A percentile compares a stretch with the other conserved stretches of the same genome.
phyloP scores from a whole-genome alignment of 92 coral and sea anemone species.

The Siderastrea siderea region DNA sequence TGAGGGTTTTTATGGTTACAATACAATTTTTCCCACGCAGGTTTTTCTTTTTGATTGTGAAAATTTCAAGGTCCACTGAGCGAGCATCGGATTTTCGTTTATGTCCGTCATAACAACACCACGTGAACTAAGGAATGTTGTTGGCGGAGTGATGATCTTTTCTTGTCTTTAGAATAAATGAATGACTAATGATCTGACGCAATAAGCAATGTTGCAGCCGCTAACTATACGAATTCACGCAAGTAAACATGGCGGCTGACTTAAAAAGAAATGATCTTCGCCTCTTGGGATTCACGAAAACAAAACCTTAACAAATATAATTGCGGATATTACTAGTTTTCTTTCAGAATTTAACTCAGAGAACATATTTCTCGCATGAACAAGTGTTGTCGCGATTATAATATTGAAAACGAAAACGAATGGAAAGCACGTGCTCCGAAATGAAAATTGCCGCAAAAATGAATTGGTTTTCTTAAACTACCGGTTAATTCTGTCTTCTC shows the following conservation, averaged over 20 bases:
- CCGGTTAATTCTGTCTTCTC: not conserved
- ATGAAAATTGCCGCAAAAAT: not conserved
- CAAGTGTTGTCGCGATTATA: not conserved
- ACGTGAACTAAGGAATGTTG: conserved; percentile 9
- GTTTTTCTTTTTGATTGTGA: not conserved
- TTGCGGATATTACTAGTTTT: not conserved
- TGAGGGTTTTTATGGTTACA: not conserved
- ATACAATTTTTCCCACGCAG: not conserved
- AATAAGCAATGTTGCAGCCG: not conserved
- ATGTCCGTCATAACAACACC: not conserved
- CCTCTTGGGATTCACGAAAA: conserved; percentile 6
- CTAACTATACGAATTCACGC: no score
- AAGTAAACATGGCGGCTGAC: not conserved
- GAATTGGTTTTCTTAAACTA: not conserved
- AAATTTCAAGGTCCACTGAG: not conserved
- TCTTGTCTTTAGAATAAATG: not conserved
- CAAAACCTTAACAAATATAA: not conserved
- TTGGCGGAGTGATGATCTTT: not conserved
- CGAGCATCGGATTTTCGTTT: not conserved
- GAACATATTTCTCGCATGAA: not conserved
- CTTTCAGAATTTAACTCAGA: not conserved
- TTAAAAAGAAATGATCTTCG: not conserved
- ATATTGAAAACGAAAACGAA: not conserved
- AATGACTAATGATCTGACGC: conserved; percentile 10
- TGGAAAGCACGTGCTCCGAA: conserved; percentile 22